Base-by-base conservation (phyloP, 2,888 invertebrate genomes). In the Tachina fera region DNA sequence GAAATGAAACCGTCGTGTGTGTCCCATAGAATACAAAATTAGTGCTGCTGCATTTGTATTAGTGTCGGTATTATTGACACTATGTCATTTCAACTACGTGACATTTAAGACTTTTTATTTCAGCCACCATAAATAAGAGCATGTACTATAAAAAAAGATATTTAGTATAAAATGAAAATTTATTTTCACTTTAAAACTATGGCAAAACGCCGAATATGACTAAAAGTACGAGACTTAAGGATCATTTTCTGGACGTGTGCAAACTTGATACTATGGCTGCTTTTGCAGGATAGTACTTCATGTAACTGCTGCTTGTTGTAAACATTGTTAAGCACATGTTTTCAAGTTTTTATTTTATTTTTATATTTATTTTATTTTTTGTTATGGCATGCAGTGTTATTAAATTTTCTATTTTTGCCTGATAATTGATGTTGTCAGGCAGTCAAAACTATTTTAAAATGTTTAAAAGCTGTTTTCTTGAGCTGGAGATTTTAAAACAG, bases 391-490 rank as follows among this genome's bases (percentile, higher is more conserved):
- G 1, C 31, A 31, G 31, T 31, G 6, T 31, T 31, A 31, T 16
- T 68, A 71, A 31, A 43, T 77, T 70, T 78, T 31, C 74, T 58
- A 47, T 61, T 71, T 60, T 9, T 74, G 61, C 74, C 74, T 61
- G 78, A 49, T 72, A 77, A 77, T 77, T 77, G 71, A 49, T 71
- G 77, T 72, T 83, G 58, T 83, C 71, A 76, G 61, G 41, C 61
- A 71, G 47, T 70, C 60, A 70, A 70, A 68, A 51, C 61, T 31
- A 31, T 60, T 77, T 58, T 60, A 61, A 74, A 14, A 1, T 14
- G n/a, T 5, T 10, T 22, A 10, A 16, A 51, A 14, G 19, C 0
- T 53, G 1, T 19, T 4, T 19, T 22, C n/a, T 10, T 11, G 9
- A 53, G 19, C 1, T 19, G 19, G 10, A 10, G 9, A 53, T 10